Evolutionary conservation across 2,113 vertebrate species (phyloP), one percentile per base, ranked within the genome.

Genomic region (Tor tambroides): DNA sequence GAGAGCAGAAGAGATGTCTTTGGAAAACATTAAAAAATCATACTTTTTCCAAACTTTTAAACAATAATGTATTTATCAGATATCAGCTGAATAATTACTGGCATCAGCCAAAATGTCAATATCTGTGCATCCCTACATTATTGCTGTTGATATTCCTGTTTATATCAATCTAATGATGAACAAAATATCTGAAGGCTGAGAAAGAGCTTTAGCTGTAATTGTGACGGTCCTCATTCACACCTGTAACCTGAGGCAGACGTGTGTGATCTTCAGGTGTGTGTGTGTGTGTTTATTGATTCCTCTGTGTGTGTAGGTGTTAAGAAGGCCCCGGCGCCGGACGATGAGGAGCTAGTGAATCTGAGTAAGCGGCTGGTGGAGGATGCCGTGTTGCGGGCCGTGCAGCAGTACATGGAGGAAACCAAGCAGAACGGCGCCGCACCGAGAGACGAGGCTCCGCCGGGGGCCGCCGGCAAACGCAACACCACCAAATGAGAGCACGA

Each of bases 341-440:
- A 97, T 71, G 96, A 96, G 23, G 96, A 97, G 92, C 94, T 97
- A 89, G 88, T 96, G 91, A 96, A 94, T 92, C 94, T 97, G 91
- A 97, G 97, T 92, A 96, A 96, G 90, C 95, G 94, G 90, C 94
- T 97, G 94, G 97, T 97, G 95, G 96, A 97, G 91, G 96, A 95
- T 0, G 97, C 96, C 0, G 96, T 97, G 91, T 95, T 96, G 75
- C 96, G 96, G 91, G 97, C 97, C 2, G 95, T 97, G 41, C 96
- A 97, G 88, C 97, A 97, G 30, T 97, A 96, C 90, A 93, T 96
- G 93, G 96, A 97, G 89, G 97, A 97, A 92, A 96, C 96, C 0
- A 96, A 96, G 89, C 96, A 96, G 87, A 94, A 89, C 92, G 96
- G 95, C 92, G 88, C 91, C 94, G 92, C 90, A 91, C 92, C 71